Percentiles rank a stretch among this genome's conserved stretches.
phyloP scores from a whole-genome alignment of 2,797 vertebrate species.

The Emydoidea blandingii region DNA sequence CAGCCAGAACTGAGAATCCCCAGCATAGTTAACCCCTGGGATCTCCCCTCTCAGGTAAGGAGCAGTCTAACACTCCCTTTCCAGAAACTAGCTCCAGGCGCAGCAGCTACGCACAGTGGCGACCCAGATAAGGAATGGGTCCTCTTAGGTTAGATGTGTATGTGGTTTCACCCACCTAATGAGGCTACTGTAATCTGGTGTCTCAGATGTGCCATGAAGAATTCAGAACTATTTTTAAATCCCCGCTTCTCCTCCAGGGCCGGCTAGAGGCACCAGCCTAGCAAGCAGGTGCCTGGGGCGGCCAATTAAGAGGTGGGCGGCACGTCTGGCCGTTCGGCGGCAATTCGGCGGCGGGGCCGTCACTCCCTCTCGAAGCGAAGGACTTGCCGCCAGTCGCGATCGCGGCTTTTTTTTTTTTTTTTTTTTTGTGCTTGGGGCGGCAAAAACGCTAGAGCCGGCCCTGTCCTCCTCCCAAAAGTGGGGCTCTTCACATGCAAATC shows the following conservation, averaged over 20 bases:
- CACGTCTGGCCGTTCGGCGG: too few relatives aligned
- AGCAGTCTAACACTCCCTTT: accelerated
- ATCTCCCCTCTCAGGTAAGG: accelerated
- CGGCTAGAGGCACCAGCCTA: too few relatives aligned
- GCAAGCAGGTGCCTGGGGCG: too few relatives aligned
- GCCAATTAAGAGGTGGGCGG: too few relatives aligned
- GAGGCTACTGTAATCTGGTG: accelerated
- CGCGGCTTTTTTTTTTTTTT: too few relatives aligned
- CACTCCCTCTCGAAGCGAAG: too few relatives aligned
- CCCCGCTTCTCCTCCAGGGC: neutral
- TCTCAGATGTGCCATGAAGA: neutral
- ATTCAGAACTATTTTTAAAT: accelerated
- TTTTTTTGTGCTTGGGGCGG: too few relatives aligned
- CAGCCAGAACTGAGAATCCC: neutral
- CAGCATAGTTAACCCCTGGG: neutral
- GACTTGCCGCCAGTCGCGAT: too few relatives aligned
- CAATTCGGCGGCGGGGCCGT: too few relatives aligned
- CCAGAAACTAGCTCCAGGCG: neutral
- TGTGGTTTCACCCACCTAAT: neutral
- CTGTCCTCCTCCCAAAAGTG: conserved; percentile 1
- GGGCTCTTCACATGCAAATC: neutral
- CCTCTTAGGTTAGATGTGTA: neutral
- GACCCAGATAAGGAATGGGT: neutral
- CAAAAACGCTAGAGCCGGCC: neutral
- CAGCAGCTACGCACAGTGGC: accelerated